A percentile compares a stretch with the other conserved stretches of the same genome.
phyloP scores from a whole-genome alignment of 2,113 vertebrate species.

The Podiceps cristatus region DNA sequence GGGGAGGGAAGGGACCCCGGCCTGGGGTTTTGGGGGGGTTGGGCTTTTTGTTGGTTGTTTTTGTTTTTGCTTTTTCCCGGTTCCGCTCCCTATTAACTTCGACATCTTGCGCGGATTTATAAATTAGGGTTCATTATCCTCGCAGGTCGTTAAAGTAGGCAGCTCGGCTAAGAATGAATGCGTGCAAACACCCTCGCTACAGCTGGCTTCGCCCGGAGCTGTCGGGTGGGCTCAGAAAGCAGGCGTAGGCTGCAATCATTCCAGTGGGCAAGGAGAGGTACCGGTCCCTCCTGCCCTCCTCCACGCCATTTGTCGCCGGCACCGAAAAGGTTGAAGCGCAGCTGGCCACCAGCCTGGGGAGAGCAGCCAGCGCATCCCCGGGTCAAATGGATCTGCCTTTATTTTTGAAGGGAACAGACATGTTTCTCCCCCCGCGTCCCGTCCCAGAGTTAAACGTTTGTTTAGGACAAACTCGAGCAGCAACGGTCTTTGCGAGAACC shows the following conservation, averaged over 20 bases:
- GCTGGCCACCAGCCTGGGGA: neutral
- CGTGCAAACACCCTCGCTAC: neutral
- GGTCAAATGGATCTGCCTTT: neutral
- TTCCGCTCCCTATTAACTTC: neutral
- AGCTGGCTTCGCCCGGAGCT: neutral
- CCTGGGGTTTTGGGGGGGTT: too few species aligned
- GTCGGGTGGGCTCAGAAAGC: neutral
- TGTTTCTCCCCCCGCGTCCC: neutral
- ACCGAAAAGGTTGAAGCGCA: neutral
- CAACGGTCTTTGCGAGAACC: slow-evolving; percentile 41
- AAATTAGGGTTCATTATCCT: slow-evolving; percentile 19
- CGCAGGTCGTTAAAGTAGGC: slow-evolving; percentile 5
- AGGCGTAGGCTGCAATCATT: neutral
- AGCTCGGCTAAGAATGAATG: slow-evolving; percentile 10
- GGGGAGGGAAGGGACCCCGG: neutral
- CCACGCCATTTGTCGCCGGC: neutral
- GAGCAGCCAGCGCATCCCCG: neutral
- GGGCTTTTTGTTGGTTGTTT: too few species aligned
- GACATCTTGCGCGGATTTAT: slow-evolving; percentile 9
- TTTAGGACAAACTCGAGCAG: slow-evolving; percentile 53
- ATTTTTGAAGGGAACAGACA: neutral
- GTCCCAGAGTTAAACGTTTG: slow-evolving; percentile 28
- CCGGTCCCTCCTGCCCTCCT: neutral
- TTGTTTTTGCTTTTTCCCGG: neutral
- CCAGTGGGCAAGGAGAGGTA: neutral